These are phyloP conservation scores for Labeo catla DNA, from an alignment of 2,113 vertebrate genomes.

Conservation along the genomic window DNA sequence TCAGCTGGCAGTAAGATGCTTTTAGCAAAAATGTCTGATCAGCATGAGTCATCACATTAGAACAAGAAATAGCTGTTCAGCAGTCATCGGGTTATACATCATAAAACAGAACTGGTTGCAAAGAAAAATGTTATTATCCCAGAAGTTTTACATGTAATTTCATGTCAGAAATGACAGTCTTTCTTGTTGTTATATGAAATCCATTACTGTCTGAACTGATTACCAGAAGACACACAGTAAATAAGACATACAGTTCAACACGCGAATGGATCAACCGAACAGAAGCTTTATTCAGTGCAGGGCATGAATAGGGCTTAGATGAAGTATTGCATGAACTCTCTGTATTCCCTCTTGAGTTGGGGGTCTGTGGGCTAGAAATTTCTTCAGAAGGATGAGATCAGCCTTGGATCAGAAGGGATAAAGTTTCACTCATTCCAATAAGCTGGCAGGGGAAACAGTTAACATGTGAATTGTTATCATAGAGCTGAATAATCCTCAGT, in stretches of 20 bases:
- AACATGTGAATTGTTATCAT: background rate
- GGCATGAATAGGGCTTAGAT: constrained; percentile 5
- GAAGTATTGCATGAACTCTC: background rate
- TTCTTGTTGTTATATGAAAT: background rate
- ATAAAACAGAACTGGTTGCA: background rate
- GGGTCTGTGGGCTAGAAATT: background rate
- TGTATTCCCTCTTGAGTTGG: constrained; percentile 2
- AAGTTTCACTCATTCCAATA: background rate
- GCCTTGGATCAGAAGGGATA: constrained; percentile 1
- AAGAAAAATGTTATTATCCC: background rate
- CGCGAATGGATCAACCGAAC: constrained; percentile 19
- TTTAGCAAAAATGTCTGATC: constrained; percentile 12
- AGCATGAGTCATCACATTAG: constrained; percentile 5
- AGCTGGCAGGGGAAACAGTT: background rate
- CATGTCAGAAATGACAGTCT: background rate
- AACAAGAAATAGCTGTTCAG: background rate
- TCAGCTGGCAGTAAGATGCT: constrained; percentile 14
- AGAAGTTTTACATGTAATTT: too few relatives aligned
- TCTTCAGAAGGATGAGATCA: constrained; percentile 33
- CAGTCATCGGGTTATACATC: background rate
- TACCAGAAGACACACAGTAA: background rate
- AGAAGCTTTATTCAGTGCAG: constrained; percentile 24
- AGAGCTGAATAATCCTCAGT: background rate
- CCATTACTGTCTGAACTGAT: background rate
- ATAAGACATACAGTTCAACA: background rate